Percentiles rank a stretch among this genome's conserved stretches.
These are phyloP conservation scores for Odontamblyopus lacepedii DNA, from an alignment of 2,797 vertebrate genomes.

Conservation along the genomic window DNA sequence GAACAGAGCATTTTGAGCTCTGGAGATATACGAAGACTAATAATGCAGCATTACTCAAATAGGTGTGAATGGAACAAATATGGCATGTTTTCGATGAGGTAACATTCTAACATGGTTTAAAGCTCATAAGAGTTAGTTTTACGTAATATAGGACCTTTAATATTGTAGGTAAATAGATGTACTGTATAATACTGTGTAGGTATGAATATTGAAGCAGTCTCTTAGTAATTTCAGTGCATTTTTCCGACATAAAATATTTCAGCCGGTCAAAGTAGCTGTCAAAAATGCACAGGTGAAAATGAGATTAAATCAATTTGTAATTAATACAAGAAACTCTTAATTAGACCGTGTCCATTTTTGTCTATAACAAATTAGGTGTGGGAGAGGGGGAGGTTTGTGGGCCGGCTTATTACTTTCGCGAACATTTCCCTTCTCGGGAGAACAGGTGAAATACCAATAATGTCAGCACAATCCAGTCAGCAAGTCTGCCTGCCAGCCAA, in stretches of 20 bases:
- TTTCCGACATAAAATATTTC: constrained; percentile 59
- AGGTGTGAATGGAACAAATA: too few species aligned
- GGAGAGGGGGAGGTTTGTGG: constrained; percentile 60
- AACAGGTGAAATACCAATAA: constrained; percentile 79
- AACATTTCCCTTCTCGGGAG: constrained; percentile 65
- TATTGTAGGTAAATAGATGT: constrained; percentile 30
- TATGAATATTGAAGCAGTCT: constrained; percentile 57
- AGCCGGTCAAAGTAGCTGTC: constrained; percentile 49
- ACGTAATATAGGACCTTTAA: too few species aligned
- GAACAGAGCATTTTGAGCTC: too few species aligned
- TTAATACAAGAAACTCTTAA: constrained; percentile 76
- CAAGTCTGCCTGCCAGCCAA: constrained; percentile 77
- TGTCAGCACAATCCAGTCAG: constrained; percentile 79
- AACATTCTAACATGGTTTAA: too few species aligned
- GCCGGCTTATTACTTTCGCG: constrained; percentile 77
- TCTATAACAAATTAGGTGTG: constrained; percentile 72
- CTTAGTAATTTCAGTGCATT: constrained; percentile 49
- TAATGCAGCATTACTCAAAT: too few species aligned
- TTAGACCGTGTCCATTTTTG: constrained; percentile 71
- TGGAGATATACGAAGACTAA: too few species aligned
- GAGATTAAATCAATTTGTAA: constrained; percentile 77
- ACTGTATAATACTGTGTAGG: constrained; percentile 30
- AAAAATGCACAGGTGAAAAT: constrained; percentile 57
- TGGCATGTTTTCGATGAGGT: too few species aligned
- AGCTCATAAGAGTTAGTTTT: too few species aligned